Evolutionary conservation across 2,888 invertebrate species (phyloP), one percentile per base, ranked within the genome.

Genomic region (Amphipyra tragopoginis): DNA sequence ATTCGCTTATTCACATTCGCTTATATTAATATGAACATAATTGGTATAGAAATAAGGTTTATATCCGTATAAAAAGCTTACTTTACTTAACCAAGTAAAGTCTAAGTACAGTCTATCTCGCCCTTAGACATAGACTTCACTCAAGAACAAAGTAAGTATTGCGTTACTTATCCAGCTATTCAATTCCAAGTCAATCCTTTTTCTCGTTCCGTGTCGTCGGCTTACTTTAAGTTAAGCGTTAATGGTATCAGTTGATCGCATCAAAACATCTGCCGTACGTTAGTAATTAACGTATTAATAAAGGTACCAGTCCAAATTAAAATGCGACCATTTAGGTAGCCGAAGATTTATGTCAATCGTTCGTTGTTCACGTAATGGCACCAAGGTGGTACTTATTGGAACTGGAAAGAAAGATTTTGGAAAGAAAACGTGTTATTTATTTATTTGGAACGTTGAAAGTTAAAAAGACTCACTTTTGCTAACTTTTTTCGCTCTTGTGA

Each of bases 241-340:
- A 82, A 80, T 73, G 73, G 51, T 72, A 74, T 75, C 73, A 57
- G 64, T 64, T 69, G 73, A 77, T 81, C 79, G 59, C 51, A 58
- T 80, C 76, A 29, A 29, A 21, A 63, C 67, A 79, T 76, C 75
- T 81, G 76, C 70, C 62, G 47, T 48, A 34, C 51, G 40, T 43
- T 9, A 40, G 38, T 75, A 79, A 81, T 76, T 82, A 78, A 75
- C 68, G 75, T 75, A 81, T 83, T 83, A 82, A 84, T 84, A 77
- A 76, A 69, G 62, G 65, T 67, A 77, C 72, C 59, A 69, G 67
- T 63, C 49, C 53, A 61, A 64, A 69, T 65, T 65, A 57, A 58
- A 75, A 69, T 6, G 39, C 45, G 38, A 45, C 15, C 52, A 38
- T 55, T 38, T 56, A 33, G 34, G 21, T 36, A 14, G 1, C 9